Percentiles rank a stretch among this genome's conserved stretches.
These are phyloP conservation scores for Gasterosteus nipponicus DNA, from an alignment of 2,113 vertebrate genomes.

Conservation along the genomic window DNA sequence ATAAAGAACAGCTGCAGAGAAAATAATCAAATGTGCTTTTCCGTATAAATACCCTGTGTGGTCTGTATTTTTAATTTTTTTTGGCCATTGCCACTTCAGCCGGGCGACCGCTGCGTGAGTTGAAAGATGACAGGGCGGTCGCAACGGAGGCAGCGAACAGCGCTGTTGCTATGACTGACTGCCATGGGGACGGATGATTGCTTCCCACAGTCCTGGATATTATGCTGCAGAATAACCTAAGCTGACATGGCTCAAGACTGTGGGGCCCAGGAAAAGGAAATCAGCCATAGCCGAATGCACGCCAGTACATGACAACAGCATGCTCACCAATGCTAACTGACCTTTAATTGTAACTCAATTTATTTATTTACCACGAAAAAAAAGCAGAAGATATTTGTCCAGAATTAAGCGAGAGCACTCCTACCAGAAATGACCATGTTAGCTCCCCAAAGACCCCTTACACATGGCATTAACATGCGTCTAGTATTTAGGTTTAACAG, in stretches of 20 bases:
- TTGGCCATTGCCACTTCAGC: conserved; percentile 56
- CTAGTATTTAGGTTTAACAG: not conserved
- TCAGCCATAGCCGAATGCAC: not conserved
- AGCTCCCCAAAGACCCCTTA: not conserved
- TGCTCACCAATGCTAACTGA: not conserved
- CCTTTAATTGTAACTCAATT: not conserved
- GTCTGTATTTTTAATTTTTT: conserved; percentile 58
- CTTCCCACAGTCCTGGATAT: conserved; percentile 9
- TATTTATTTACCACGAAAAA: not conserved
- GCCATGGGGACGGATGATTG: not conserved
- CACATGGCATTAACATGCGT: not conserved
- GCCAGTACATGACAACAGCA: not conserved
- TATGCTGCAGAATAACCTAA: conserved; percentile 22
- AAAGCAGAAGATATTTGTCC: not conserved
- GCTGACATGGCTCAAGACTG: conserved; percentile 11
- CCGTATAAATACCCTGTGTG: conserved; percentile 50
- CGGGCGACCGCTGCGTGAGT: conserved; percentile 13
- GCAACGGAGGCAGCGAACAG: conserved; percentile 6
- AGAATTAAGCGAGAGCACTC: not conserved
- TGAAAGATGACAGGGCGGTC: conserved; percentile 36
- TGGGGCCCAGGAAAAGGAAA: not conserved
- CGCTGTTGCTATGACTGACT: conserved; percentile 42
- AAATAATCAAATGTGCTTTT: conserved; percentile 56
- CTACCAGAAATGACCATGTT: not conserved
- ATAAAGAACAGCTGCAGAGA: conserved; percentile 52